phyloP scores from a whole-genome alignment of 2,888 invertebrate genomes.

The Cyclophora punctaria region DNA sequence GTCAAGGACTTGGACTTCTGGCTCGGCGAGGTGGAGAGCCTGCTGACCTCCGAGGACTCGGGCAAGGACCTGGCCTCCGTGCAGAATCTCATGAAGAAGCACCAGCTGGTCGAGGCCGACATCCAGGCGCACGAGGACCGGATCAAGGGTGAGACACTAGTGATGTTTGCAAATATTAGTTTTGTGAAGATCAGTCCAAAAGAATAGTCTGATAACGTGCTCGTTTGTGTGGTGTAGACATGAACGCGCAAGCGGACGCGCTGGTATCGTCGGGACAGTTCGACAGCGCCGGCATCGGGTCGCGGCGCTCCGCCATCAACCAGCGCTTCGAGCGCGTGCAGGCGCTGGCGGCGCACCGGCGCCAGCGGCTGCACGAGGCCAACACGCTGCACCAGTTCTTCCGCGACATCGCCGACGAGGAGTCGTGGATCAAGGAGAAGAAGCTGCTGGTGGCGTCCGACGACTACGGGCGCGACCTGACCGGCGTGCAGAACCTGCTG shows the following conservation, averaged over 20 bases:
- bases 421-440: slow-evolving; percentile 99
- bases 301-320: slow-evolving; percentile 96
- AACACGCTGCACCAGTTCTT: slow-evolving; percentile 99
- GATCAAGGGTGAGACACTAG: slow-evolving; percentile 78
- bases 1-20: slow-evolving; percentile 99
- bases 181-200: too few species aligned
- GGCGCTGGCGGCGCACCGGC: slow-evolving; percentile 92
- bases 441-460: slow-evolving; percentile 97
- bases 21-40: slow-evolving; percentile 98
- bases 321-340: slow-evolving; percentile 96
- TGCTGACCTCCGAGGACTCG: slow-evolving; percentile 96
- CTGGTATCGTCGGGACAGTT: slow-evolving; percentile 97
- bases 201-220: background rate
- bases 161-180: too few species aligned
- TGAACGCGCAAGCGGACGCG: slow-evolving; percentile 97
- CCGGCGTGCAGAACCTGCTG: slow-evolving; percentile 97
- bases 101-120: slow-evolving; percentile 98
- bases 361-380: slow-evolving; percentile 94
- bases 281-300: slow-evolving; percentile 96
- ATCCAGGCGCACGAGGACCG: slow-evolving; percentile 97
- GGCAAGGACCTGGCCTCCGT: slow-evolving; percentile 99
- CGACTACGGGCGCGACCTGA: slow-evolving; percentile 98
- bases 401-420: slow-evolving; percentile 99
- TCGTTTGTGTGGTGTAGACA: slow-evolving; percentile 68
- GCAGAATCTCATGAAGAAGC: slow-evolving; percentile 98